Conservation (phyloP, 1,140 invertebrate genomes). For the Saccostrea echinata region DNA sequence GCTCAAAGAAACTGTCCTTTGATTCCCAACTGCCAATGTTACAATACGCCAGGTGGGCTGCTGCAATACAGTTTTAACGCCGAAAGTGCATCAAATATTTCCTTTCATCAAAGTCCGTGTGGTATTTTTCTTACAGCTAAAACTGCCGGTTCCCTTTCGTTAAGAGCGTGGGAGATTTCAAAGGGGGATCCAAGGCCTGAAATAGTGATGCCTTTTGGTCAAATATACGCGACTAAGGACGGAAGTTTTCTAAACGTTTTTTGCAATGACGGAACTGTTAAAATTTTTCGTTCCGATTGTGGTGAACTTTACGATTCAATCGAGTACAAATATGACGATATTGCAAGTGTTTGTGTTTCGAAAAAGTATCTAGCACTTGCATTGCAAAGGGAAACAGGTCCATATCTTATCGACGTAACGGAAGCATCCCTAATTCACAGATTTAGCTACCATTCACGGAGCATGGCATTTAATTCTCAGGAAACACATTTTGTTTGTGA, state of each 20-base stretch:
- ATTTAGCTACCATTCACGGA: conserved; percentile 87
- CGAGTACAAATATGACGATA: conserved; percentile 62
- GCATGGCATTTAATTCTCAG: conserved; percentile 93
- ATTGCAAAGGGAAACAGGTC: conserved; percentile 94
- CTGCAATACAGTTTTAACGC: conserved; percentile 71
- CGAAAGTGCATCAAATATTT: conserved; percentile 63
- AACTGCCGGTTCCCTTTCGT: conserved; percentile 61
- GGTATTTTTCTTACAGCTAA: conserved; percentile 71
- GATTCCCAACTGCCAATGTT: conserved; percentile 84
- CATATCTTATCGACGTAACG: conserved; percentile 85
- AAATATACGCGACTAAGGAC: conserved; percentile 69
- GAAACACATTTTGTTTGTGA: conserved; percentile 94
- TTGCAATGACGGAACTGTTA: conserved; percentile 63
- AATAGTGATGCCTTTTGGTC: conserved; percentile 83
- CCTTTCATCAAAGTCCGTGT: conserved; percentile 68
- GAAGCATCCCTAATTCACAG: conserved; percentile 64
- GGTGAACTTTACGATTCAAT: conserved; percentile 68
- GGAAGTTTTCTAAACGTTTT: conserved; percentile 70
- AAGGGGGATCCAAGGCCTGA: conserved; percentile 70
- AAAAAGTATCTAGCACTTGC: conserved; percentile 92
- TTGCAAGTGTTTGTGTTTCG: conserved; percentile 84
- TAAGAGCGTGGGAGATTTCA: conserved; percentile 72
- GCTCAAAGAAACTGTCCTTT: conserved; percentile 84
- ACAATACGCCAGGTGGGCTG: conserved; percentile 72
- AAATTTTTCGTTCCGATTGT: conserved; percentile 67